A percentile compares a stretch with the other conserved stretches of the same genome.
Evolutionary conservation across 2,888 invertebrate species (phyloP).

Genomic region (Germaria angustata): DNA sequence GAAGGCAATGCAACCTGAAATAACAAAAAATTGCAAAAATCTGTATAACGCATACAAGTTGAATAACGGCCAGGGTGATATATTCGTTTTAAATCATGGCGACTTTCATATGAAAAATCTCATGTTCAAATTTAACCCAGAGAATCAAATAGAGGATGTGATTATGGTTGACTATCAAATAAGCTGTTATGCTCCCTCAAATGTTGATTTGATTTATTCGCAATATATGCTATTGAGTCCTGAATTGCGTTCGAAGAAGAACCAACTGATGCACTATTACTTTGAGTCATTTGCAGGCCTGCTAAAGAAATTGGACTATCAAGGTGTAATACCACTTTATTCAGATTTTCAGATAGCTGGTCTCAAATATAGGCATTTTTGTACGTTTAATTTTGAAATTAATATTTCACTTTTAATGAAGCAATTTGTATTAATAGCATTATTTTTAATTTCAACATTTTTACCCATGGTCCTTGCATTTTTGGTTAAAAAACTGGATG

Average conservation of each 20-base stretch:
- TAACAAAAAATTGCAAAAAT: constrained; percentile 46
- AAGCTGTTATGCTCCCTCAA: constrained; percentile 69
- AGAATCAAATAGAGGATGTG: constrained; percentile 23
- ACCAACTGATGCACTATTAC: constrained; percentile 71
- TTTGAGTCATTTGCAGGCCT: constrained; percentile 67
- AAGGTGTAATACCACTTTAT: constrained; percentile 68
- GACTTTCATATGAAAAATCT: constrained; percentile 74
- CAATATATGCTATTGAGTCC: constrained; percentile 69
- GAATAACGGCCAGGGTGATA: constrained; percentile 5
- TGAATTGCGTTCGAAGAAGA: constrained; percentile 66
- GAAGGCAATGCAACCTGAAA: constrained; percentile 54
- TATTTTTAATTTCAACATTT: constrained; percentile 44
- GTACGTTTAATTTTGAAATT: constrained; percentile 4
- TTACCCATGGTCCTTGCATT: constrained; percentile 5
- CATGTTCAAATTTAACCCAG: constrained; percentile 70
- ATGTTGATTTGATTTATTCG: constrained; percentile 70
- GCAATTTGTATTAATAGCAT: not conserved
- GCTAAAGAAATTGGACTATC: constrained; percentile 68
- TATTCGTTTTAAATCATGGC: constrained; percentile 73
- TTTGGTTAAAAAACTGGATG: not conserved
- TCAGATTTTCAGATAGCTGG: constrained; percentile 60
- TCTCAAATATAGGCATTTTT: constrained; percentile 46
- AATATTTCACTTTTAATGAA: not conserved
- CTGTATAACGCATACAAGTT: constrained; percentile 41
- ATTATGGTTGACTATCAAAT: constrained; percentile 72